Evolutionary conservation across 2,797 vertebrate genomes (phyloP).

Genomic region (Pseudomugil gertrudae): DNA sequence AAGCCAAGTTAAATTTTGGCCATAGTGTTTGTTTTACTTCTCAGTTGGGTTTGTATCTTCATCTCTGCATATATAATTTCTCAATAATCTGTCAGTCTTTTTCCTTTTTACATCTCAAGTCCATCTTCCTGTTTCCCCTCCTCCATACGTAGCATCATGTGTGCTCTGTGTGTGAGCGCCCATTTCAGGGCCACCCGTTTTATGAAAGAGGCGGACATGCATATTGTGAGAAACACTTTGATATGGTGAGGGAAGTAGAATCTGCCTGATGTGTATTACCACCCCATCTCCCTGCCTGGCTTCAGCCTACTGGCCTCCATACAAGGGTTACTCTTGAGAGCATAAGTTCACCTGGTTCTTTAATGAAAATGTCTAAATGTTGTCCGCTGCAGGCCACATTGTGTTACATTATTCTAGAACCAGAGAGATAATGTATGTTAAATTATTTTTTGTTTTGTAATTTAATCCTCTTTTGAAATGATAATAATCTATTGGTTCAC

Average conservation of each 20-base stretch:
- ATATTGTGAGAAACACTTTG: slow-evolving; percentile 83
- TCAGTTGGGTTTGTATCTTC: slow-evolving; percentile 15
- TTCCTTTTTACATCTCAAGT: slow-evolving; percentile 7
- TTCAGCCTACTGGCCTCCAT: slow-evolving; percentile 16
- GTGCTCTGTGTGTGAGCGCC: slow-evolving; percentile 79
- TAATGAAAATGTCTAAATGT: neutral
- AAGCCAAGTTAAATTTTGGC: neutral
- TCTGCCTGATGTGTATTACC: slow-evolving; percentile 36
- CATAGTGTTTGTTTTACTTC: slow-evolving; percentile 26
- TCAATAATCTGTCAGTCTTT: slow-evolving; percentile 1
- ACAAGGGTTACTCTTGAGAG: slow-evolving; percentile 21
- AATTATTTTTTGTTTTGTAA: neutral
- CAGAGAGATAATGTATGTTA: too few species aligned
- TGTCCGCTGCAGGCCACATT: neutral
- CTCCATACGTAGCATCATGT: slow-evolving; percentile 85
- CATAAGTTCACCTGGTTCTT: neutral
- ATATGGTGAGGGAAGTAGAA: slow-evolving; percentile 75
- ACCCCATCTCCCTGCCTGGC: slow-evolving; percentile 33
- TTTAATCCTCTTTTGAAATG: neutral
- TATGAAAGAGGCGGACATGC: slow-evolving; percentile 77
- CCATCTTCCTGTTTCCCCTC: slow-evolving; percentile 18
- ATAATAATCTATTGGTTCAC: neutral
- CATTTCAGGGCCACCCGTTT: slow-evolving; percentile 80
- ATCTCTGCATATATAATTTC: neutral
- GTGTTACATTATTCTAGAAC: too few species aligned